These are phyloP conservation scores for Torymus tubicola DNA, from an alignment of 2,888 invertebrate species.

Conservation along the genomic window DNA sequence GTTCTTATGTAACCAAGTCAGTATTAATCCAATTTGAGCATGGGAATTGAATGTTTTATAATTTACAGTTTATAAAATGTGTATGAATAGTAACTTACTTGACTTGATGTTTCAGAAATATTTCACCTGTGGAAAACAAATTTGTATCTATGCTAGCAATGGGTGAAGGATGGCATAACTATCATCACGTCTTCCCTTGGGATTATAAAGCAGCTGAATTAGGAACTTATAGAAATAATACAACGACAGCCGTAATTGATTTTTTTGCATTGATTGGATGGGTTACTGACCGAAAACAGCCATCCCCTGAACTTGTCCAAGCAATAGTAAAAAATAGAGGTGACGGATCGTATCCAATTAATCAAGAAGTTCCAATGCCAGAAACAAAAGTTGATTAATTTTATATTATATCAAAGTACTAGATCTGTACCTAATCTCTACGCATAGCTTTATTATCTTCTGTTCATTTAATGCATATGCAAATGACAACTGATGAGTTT, in stretches of 20 bases:
- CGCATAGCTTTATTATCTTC: too few species aligned
- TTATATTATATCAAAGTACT: neutral
- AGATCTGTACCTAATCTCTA: neutral
- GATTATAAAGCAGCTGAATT: slow-evolving; percentile 94
- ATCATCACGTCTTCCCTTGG: slow-evolving; percentile 95
- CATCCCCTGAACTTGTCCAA: slow-evolving; percentile 79
- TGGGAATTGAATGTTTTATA: too few species aligned
- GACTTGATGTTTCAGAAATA: slow-evolving; percentile 47
- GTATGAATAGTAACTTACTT: too few species aligned
- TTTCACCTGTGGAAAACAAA: slow-evolving; percentile 64
- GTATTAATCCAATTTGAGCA: too few species aligned
- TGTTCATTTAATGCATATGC: too few species aligned
- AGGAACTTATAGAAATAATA: slow-evolving; percentile 80
- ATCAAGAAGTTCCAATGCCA: slow-evolving; percentile 24
- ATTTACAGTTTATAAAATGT: too few species aligned
- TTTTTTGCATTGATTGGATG: slow-evolving; percentile 84
- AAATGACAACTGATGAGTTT: too few species aligned
- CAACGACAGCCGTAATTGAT: slow-evolving; percentile 84
- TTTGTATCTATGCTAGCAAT: slow-evolving; percentile 67
- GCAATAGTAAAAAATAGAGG: slow-evolving; percentile 79
- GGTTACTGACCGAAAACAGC: slow-evolving; percentile 87
- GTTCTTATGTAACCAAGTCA: too few species aligned
- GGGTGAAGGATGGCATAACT: slow-evolving; percentile 80
- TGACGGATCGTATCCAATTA: slow-evolving; percentile 72
- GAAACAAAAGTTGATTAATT: slow-evolving; percentile 26